phyloP scores from a whole-genome alignment of 2,888 invertebrate species.

The Priocnemis perturbator region DNA sequence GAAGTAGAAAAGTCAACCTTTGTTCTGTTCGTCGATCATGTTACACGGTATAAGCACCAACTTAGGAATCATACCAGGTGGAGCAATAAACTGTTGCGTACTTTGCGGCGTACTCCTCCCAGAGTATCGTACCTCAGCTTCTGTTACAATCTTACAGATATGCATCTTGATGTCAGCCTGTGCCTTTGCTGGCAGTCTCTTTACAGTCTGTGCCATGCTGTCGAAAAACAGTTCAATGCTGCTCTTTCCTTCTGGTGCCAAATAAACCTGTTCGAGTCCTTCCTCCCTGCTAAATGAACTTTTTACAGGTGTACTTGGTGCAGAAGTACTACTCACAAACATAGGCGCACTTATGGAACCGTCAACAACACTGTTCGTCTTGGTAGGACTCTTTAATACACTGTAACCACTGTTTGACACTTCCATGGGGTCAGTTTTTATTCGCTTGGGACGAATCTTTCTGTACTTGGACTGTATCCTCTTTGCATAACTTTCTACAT shows the following conservation, averaged over 20 bases:
- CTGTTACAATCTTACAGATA: conserved; percentile 68
- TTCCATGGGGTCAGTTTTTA: conserved; percentile 21
- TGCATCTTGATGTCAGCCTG: conserved; percentile 71
- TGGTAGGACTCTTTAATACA: conserved; percentile 36
- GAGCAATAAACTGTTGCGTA: conserved; percentile 58
- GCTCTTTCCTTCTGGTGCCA: conserved; percentile 53
- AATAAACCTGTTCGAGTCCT: conserved; percentile 44
- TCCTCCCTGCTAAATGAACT: conserved; percentile 18
- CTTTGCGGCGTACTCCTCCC: conserved; percentile 44
- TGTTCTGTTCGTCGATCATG: conserved; percentile 67
- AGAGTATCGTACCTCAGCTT: conserved; percentile 63
- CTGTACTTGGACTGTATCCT: conserved; percentile 68
- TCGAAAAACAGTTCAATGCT: conserved; percentile 69
- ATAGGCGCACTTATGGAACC: conserved; percentile 13
- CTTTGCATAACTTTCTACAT: conserved; percentile 59
- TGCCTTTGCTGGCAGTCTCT: conserved; percentile 63
- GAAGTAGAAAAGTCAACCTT: conserved; percentile 29
- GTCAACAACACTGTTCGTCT: conserved; percentile 22
- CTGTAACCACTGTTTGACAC: conserved; percentile 24
- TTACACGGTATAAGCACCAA: conserved; percentile 70
- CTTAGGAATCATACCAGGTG: conserved; percentile 70
- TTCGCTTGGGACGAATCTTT: conserved; percentile 61
- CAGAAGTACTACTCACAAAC: conserved; percentile 19
- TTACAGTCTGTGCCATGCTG: conserved; percentile 69
- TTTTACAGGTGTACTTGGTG: conserved; percentile 19